Base-by-base conservation (phyloP, 2,113 vertebrate species). In the Pelusios castaneus region DNA sequence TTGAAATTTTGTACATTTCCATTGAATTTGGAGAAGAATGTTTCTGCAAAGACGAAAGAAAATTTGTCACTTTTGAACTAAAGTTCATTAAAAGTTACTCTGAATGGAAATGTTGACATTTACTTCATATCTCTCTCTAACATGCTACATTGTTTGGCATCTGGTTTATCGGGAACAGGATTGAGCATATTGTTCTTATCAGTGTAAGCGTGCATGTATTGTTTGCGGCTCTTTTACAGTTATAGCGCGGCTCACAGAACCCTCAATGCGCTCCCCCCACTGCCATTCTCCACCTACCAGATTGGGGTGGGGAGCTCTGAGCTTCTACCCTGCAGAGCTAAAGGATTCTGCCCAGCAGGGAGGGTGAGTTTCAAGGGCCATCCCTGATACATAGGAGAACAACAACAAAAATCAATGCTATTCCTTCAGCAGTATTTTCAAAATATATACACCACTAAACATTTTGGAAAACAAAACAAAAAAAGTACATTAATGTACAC, bases 161-260 rank as follows among this genome's bases (percentile, higher is more conserved):
- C 45, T 52, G 8, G 10, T 41, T 52, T n/a, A 77, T 5, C 29
- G 0, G 0, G 38, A 27, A 82, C 3, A 58, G 12, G 17, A 27
- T 43, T 49, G n/a, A 77, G 84, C n/a, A 41, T 41, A 70, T 22
- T 38, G 63, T 87, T 75, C 43, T 82, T 43, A 87, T 43, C 10
- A 73, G 29, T 60, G 58, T 7, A 7, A 14, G 58, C 12, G 3
- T 2, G 12, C 29, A 60, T 1, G 14, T 34, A 27, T 16, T 34
- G 80, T 52, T 52, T 52, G 51, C 51, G 47, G 6, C 47, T 47
- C 47, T 47, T 47, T 47, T 47, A 6, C 47, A 47, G 47, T 47
- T 47, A n/a, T 47, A 47, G 47, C 10, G 47, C 47, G 10, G 10
- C 47, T 47, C 7, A 47, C 47, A 47, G 47, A 47, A 47, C 47